Base-by-base conservation (phyloP, 1,140 invertebrate genomes). In the Brachystomella parvula region DNA sequence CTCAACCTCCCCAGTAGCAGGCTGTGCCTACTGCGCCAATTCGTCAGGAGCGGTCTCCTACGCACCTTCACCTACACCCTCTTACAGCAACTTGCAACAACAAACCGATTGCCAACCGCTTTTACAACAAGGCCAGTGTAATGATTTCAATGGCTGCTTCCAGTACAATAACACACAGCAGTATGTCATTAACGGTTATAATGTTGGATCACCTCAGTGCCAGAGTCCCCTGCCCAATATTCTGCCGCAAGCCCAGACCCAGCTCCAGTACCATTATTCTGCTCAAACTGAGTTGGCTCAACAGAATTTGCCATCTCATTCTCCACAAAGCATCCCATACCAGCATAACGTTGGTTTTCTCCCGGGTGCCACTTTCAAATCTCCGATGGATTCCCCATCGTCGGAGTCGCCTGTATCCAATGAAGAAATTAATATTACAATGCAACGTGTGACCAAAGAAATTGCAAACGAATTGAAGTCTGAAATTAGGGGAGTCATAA, bases 381-480 rank as follows among this genome's bases (percentile, higher is more conserved):
- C 12, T 59, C 26, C 15, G 12, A 59, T 32, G 26, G 30, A 30
- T 12, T 59, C 57, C 57, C 39, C 57, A 30, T 3, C 57, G 30
- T 44, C 28, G 31, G 35, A 32, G 28, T 31, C 24, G 15, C 59
- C 39, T 44, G 30, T 24, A 6, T 47, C 59, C 29, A 61, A 28
- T 26, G 61, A 67, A 2, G 61, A 67, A 0, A 47, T 70, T 1
- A 39, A 65, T 17, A 56, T 49, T 9, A 60, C 64, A 0, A 57
- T 68, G 64, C 47, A 58, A n/a, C 21, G 61, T 3, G 70, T 59
- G 6, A 66, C 71, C 9, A 64, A 69, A 56, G 64, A 89, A 78
- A 77, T 89, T 56, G 87, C 87, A 0, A 88, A 86, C 6, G 87
- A 89, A 77, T 87, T 89, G 9, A 90, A 89, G 75, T 89, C 87